Evolutionary conservation across 2,888 invertebrate genomes (phyloP).

Genomic region (Malacosoma neustria): DNA sequence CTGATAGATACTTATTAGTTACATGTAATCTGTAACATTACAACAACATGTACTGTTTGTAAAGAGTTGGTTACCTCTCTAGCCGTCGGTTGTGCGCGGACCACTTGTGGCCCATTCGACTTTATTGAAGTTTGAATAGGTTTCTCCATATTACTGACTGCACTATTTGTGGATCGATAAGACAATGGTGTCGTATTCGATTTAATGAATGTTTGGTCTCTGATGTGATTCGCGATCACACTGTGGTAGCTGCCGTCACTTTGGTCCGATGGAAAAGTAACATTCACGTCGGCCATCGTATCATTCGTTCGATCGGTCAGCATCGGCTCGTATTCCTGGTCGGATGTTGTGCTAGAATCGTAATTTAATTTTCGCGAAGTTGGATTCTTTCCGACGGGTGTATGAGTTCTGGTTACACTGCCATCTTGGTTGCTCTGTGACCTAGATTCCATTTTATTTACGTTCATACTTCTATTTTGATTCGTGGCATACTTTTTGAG

Average conservation of each 20-base stretch:
- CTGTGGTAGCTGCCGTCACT: constrained; percentile 29
- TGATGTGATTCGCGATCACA: constrained; percentile 12
- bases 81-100: constrained; percentile 25
- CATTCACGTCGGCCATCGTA: constrained; percentile 62
- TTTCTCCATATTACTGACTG: constrained; percentile 31
- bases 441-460: constrained; percentile 17
- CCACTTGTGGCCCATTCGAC: constrained; percentile 9
- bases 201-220: constrained; percentile 21
- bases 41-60: too few species aligned
- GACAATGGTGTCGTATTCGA: constrained; percentile 10
- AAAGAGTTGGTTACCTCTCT: constrained; percentile 45
- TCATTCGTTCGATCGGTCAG: constrained; percentile 66
- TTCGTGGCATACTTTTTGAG: constrained; percentile 32
- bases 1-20: too few species aligned
- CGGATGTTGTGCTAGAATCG: constrained; percentile 45
- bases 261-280: constrained; percentile 58
- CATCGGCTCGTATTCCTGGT: constrained; percentile 44
- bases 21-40: too few species aligned
- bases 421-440: constrained; percentile 21
- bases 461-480: constrained; percentile 16
- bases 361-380: constrained; percentile 43
- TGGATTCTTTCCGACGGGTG: constrained; percentile 28
- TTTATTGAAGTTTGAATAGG: constrained; percentile 33
- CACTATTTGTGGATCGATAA: constrained; percentile 22
- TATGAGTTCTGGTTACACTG: constrained; percentile 33